Evolutionary conservation across 2,888 invertebrate species (phyloP).

Genomic region (Nomada fabriciana): DNA sequence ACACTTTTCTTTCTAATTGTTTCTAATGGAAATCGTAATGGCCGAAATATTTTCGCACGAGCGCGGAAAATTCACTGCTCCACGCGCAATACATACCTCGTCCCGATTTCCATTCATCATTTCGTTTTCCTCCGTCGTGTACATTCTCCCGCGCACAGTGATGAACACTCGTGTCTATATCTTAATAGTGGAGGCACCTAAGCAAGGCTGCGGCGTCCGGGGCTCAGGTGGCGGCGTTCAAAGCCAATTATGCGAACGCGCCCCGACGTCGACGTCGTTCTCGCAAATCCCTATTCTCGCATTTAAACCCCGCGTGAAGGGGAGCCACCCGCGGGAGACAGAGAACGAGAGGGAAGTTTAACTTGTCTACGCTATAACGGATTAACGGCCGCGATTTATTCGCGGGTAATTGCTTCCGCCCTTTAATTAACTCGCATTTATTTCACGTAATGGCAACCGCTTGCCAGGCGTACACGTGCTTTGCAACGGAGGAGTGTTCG

Average conservation of each 20-base stretch:
- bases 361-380: slow-evolving; percentile 83
- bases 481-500: slow-evolving; percentile 36
- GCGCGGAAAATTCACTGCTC: too few relatives aligned
- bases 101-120: slow-evolving; percentile 24
- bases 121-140: slow-evolving; percentile 18
- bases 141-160: slow-evolving; percentile 27
- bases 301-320: slow-evolving; percentile 26
- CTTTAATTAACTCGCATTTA: slow-evolving; percentile 84
- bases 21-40: too few relatives aligned
- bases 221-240: slow-evolving; percentile 84
- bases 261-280: slow-evolving; percentile 78
- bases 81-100: too few relatives aligned
- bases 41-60: too few relatives aligned
- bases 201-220: slow-evolving; percentile 75
- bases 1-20: too few relatives aligned
- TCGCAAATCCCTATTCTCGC: slow-evolving; percentile 78
- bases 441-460: slow-evolving; percentile 81
- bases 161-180: slow-evolving; percentile 17
- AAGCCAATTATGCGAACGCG: slow-evolving; percentile 84
- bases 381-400: slow-evolving; percentile 83
- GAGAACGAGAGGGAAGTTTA: slow-evolving; percentile 75
- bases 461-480: slow-evolving; percentile 62
- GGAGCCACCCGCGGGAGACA: slow-evolving; percentile 8
- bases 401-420: slow-evolving; percentile 81
- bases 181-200: slow-evolving; percentile 60